Evolutionary conservation across 2,888 invertebrate genomes (phyloP).

Genomic region (Philaethria dido): DNA sequence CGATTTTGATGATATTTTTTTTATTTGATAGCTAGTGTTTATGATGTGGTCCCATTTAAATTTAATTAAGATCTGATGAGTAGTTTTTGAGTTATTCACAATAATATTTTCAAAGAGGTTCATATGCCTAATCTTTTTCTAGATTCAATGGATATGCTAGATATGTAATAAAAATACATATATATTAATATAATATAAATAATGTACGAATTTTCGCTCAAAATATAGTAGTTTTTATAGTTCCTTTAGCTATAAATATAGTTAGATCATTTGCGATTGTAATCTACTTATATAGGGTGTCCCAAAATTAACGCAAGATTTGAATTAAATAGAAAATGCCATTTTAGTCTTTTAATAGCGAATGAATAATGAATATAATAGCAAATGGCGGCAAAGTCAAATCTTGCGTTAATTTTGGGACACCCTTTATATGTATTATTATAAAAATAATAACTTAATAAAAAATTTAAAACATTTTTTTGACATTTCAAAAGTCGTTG

Average conservation of each 20-base stretch:
- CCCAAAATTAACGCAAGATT: too few relatives aligned
- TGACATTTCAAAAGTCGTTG: not conserved
- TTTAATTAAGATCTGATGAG: too few relatives aligned
- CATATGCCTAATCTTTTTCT: not conserved
- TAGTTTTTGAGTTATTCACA: too few relatives aligned
- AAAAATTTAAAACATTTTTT: not conserved
- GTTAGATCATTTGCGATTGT: slow-evolving; percentile 8
- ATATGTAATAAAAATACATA: not conserved
- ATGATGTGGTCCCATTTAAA: too few relatives aligned
- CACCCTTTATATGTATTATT: not conserved
- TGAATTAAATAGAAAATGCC: too few relatives aligned
- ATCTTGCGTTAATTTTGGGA: too few relatives aligned
- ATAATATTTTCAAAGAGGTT: too few relatives aligned
- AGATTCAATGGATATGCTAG: slow-evolving; percentile 2
- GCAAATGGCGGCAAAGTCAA: too few relatives aligned
- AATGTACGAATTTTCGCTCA: slow-evolving; percentile 57
- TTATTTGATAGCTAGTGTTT: too few relatives aligned
- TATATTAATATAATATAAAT: slow-evolving; percentile 5
- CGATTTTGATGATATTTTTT: too few relatives aligned
- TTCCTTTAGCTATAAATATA: slow-evolving; percentile 69
- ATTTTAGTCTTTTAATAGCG: too few relatives aligned
- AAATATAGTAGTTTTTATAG: slow-evolving; percentile 65
- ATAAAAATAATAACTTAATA: not conserved
- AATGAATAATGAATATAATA: too few relatives aligned
- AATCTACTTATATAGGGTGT: not conserved